Evolutionary conservation across 2,797 vertebrate genomes (phyloP), one percentile per base, ranked within the genome.

Genomic region (Sus cebifrons): DNA sequence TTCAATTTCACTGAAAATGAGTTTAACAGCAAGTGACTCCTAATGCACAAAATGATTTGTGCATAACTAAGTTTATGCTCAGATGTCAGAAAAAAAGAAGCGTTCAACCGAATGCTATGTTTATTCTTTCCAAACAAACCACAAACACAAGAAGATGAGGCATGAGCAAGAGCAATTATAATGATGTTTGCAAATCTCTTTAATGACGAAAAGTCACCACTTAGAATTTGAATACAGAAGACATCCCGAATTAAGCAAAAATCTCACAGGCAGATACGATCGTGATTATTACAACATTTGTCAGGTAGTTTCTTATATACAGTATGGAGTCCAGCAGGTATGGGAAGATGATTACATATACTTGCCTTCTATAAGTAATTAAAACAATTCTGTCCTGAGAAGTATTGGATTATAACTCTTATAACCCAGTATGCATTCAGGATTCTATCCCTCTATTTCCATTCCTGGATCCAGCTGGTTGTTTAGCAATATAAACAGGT

Each of bases 1-100:
- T 98, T 97, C 94, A 96, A 92, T 98, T 98, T 97, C 60, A 91
- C 88, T 94, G 96, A 96, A 98, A 98, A 74, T 79, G 96, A 98
- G 49, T 75, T 83, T 96, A 98, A 98, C 67, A 95, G 82, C 92
- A 97, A 98, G 89, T 97, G 97, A 98, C 95, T 98, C 88, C 54
- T 21, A 97, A 97, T 75, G 84, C 52, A 97, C 5, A 97, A 92
- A 96, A 97, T 91, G 73, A 98, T 97, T 70, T 91, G 25, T 96
- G 96, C 81, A 21, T 94, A 98, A 95, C 94, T 92, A 96, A 96
- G 85, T 95, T 97, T 96, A 96, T 89, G 95, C 86, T 96, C 91
- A 97, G 97, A 97, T 83, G 68, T 96, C 58, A 96, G 79, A 82
- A 82, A 93, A 90, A 52, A 97, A 89, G 32, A 86, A 94, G 67